These are phyloP conservation scores for Smutsia temminckii DNA, from an alignment of 2,797 vertebrate genomes.

Conservation along the genomic window DNA sequence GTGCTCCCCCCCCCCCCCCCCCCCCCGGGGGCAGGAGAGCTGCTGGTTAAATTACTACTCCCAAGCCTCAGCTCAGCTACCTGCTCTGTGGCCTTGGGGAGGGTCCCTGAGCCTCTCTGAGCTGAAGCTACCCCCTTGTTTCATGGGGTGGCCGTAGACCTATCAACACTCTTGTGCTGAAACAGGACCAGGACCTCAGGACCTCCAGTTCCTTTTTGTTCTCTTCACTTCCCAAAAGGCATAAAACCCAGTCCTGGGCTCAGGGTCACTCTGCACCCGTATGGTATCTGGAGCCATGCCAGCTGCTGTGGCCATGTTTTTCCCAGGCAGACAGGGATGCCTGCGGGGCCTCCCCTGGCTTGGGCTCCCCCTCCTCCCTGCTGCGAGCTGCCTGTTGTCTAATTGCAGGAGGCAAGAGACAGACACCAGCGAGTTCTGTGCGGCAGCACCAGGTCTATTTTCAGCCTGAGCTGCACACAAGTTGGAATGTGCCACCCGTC, in stretches of 20 bases:
- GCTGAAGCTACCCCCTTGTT: background rate
- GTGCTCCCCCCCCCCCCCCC: no score
- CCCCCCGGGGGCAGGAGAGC: rapidly evolving
- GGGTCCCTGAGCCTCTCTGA: background rate
- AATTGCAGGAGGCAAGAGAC: background rate
- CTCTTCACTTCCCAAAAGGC: background rate
- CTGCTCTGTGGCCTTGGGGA: background rate
- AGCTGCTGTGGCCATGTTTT: background rate
- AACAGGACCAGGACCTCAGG: background rate
- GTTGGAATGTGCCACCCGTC: background rate
- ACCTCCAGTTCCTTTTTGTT: background rate
- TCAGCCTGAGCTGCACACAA: background rate
- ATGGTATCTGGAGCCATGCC: background rate
- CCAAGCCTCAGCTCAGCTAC: rapidly evolving
- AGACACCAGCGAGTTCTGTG: background rate
- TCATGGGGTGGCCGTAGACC: rapidly evolving
- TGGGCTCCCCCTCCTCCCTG: rapidly evolving
- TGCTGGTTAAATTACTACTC: background rate
- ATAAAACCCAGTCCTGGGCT: background rate
- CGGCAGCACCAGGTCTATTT: background rate
- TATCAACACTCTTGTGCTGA: rapidly evolving
- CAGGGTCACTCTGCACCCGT: background rate
- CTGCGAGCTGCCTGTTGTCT: rapidly evolving
- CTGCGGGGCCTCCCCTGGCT: background rate
- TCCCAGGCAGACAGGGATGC: rapidly evolving